These are phyloP conservation scores for Phainopepla nitens DNA, from an alignment of 2,113 vertebrate species.

Conservation along the genomic window DNA sequence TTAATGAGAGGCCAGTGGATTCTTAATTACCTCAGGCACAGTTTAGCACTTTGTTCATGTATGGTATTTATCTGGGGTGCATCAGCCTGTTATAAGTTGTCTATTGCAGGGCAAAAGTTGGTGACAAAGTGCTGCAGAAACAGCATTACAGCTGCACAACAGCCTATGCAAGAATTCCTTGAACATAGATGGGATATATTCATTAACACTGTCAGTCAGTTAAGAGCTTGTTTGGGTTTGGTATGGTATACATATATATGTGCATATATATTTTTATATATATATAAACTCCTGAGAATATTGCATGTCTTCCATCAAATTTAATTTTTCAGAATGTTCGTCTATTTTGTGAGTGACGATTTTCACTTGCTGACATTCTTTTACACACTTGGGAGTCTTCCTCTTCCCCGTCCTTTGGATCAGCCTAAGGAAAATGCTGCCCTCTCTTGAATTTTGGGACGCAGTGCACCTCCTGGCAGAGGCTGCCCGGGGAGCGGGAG, in stretches of 20 bases:
- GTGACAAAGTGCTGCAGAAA: not conserved
- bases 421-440: constrained; percentile 74
- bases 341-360: not conserved
- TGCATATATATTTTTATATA: not conserved
- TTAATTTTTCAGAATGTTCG: not conserved
- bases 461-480: constrained; percentile 43
- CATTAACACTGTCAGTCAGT: not conserved
- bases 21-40: not conserved
- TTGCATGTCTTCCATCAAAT: not conserved
- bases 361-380: constrained; percentile 34
- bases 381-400: not conserved
- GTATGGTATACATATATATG: not conserved
- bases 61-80: not conserved
- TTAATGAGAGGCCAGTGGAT: not conserved
- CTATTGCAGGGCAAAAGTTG: not conserved
- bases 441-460: constrained; percentile 73
- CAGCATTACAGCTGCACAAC: not conserved
- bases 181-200: not conserved
- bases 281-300: not conserved
- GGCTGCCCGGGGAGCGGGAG: not conserved
- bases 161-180: not conserved
- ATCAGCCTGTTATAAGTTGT: not conserved
- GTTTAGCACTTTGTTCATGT: not conserved
- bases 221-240: not conserved
- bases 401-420: not conserved